phyloP scores from a whole-genome alignment of 1,140 invertebrate species.

The Atta cephalotes region DNA sequence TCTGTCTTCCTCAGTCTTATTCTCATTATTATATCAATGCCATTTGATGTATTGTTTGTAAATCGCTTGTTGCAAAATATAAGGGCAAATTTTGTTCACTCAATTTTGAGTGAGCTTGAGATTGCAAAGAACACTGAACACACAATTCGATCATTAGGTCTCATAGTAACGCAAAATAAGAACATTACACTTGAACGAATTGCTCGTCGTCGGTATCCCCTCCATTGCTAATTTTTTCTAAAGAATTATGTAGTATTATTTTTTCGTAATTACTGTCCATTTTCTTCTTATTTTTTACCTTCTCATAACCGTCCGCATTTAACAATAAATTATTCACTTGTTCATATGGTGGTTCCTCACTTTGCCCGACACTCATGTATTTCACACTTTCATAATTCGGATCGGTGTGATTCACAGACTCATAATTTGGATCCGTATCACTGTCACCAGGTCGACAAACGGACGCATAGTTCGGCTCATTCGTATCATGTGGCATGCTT shows the following conservation, averaged over 20 bases:
- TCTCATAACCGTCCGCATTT: conserved; percentile 77
- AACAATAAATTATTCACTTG: conserved; percentile 80
- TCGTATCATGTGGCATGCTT: conserved; percentile 88
- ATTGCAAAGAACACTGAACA: neutral
- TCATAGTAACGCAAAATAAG: neutral
- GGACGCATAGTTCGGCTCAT: conserved; percentile 86
- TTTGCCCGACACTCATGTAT: conserved; percentile 80
- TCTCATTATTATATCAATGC: too few relatives aligned
- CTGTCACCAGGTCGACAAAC: conserved; percentile 89
- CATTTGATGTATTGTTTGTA: too few relatives aligned
- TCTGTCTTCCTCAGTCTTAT: too few relatives aligned
- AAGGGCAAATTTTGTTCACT: neutral
- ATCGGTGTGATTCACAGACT: conserved; percentile 88
- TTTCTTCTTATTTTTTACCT: conserved; percentile 74
- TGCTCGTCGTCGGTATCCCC: conserved; percentile 82
- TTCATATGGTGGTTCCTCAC: conserved; percentile 85
- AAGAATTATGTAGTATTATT: conserved; percentile 74
- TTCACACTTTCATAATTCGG: conserved; percentile 87
- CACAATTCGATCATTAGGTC: neutral
- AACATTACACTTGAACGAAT: conserved; percentile 81
- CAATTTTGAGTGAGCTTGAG: neutral
- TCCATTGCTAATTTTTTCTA: conserved; percentile 66
- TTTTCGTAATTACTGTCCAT: conserved; percentile 78
- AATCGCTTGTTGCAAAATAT: neutral
- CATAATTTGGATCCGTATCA: conserved; percentile 91